Evolutionary conservation across 2,797 vertebrate species (phyloP).

Genomic region (Mycteria americana): DNA sequence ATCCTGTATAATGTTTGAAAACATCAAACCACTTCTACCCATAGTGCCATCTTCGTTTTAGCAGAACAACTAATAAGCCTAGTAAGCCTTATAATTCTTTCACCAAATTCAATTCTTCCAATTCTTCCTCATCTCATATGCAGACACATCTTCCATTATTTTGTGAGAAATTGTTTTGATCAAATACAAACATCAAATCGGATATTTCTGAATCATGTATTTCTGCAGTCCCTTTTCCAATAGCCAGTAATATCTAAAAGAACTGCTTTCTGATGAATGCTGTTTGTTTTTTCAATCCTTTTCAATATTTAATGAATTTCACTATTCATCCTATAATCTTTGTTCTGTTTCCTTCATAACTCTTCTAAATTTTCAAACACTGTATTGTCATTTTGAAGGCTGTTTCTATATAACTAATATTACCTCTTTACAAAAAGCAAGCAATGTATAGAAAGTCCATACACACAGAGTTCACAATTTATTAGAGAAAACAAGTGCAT

Average conservation of each 20-base stretch:
- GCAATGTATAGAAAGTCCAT: neutral
- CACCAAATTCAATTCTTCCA: neutral
- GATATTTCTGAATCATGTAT: neutral
- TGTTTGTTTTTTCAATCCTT: neutral
- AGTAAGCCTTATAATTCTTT: conserved; percentile 1
- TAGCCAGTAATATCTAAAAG: neutral
- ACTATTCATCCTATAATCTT: neutral
- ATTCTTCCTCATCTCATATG: neutral
- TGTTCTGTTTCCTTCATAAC: neutral
- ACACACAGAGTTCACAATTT: neutral
- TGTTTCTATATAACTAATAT: neutral
- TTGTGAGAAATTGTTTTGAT: neutral
- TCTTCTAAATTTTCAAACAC: neutral
- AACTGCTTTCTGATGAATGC: neutral
- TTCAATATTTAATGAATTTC: neutral
- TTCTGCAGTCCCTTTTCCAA: neutral
- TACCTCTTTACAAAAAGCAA: neutral
- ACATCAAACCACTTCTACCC: neutral
- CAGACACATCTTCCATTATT: neutral
- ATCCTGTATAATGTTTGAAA: neutral
- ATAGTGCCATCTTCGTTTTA: neutral
- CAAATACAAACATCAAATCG: neutral
- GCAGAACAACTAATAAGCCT: neutral
- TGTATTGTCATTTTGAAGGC: neutral
- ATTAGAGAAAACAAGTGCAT: neutral